Percentiles rank a stretch among this genome's conserved stretches.
phyloP scores from a whole-genome alignment of 2,888 invertebrate genomes.

The Hydrotaea diabolus region DNA sequence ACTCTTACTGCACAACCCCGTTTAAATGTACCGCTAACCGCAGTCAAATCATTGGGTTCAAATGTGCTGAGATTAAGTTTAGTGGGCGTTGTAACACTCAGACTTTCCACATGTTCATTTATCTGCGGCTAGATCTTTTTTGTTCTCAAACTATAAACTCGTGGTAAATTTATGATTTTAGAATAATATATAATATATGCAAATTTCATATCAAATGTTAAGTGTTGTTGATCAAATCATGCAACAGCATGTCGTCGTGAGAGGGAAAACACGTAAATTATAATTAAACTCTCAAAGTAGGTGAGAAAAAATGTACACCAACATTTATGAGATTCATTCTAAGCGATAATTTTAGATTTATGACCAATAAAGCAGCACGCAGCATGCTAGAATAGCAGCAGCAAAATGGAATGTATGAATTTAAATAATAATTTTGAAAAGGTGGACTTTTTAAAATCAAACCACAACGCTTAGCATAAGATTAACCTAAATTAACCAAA shows the following conservation, averaged over 20 bases:
- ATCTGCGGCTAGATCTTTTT: conserved; percentile 13
- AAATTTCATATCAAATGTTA: conserved; percentile 8
- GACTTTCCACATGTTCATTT: not conserved
- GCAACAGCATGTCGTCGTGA: not conserved
- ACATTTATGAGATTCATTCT: not conserved
- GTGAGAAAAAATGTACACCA: conserved; percentile 8
- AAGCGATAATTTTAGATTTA: conserved; percentile 14
- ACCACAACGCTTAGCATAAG: not conserved
- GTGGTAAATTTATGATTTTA: not conserved
- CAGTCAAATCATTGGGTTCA: not conserved
- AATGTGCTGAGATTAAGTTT: no score
- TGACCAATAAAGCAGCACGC: not conserved
- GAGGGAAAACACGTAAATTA: no score
- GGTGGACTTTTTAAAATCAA: no score
- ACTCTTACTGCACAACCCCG: not conserved
- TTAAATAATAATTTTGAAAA: not conserved
- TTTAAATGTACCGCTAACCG: not conserved
- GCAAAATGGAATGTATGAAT: not conserved
- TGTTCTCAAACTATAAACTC: no score
- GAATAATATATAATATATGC: conserved; percentile 4
- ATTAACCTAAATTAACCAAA: not conserved
- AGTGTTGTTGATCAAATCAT: no score
- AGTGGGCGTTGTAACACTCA: not conserved
- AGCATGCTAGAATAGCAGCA: not conserved
- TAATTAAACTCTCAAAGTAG: conserved; percentile 3